These are phyloP conservation scores for Acropora yongei DNA, from an alignment of 64 coral and sea anemone genomes.

Conservation along the genomic window DNA sequence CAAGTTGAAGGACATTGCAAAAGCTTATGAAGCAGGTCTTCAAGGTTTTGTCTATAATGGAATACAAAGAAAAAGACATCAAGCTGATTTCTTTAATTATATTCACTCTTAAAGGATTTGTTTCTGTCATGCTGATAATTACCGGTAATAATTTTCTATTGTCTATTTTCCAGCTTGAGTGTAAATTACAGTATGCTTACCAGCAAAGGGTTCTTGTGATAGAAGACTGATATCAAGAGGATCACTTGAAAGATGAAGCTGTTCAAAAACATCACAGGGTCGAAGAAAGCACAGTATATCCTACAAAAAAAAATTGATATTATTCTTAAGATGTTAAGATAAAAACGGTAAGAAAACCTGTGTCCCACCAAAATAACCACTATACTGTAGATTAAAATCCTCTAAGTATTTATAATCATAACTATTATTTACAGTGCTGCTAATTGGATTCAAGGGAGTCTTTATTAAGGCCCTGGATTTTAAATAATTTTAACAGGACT, in stretches of 20 bases:
- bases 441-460: too few species aligned
- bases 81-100: too few species aligned
- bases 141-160: too few species aligned
- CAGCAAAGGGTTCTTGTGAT: slow-evolving; percentile 6
- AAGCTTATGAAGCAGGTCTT: slow-evolving; percentile 6
- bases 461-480: too few species aligned
- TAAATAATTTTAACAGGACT: background rate
- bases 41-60: slow-evolving; percentile 38
- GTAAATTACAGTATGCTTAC: background rate
- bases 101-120: background rate
- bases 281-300: slow-evolving; percentile 62
- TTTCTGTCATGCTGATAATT: too few species aligned
- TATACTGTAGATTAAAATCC: too few species aligned
- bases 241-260: slow-evolving; percentile 18
- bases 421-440: too few species aligned
- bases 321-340: background rate
- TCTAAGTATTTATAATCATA: too few species aligned
- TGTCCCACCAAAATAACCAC: too few species aligned
- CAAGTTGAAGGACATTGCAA: slow-evolving; percentile 48
- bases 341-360: too few species aligned
- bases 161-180: too few species aligned
- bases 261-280: slow-evolving; percentile 52
- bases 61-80: background rate
- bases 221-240: slow-evolving; percentile 19
- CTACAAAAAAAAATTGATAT: slow-evolving; percentile 4